Evolutionary conservation across 1,140 invertebrate genomes (phyloP), one percentile per base, ranked within the genome.

Genomic region (Diuraphis noxia): DNA sequence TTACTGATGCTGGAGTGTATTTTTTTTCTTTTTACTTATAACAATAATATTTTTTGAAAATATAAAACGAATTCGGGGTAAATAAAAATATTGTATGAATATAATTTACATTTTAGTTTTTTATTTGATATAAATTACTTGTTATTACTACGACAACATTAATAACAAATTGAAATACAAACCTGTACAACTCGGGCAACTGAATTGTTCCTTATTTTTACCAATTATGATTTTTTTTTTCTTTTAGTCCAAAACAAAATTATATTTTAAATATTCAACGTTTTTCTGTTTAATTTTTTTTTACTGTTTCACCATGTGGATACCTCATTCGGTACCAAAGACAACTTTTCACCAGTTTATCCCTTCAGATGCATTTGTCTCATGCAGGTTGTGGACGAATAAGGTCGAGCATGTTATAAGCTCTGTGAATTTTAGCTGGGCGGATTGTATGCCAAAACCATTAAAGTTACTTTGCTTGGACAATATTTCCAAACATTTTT

Each of bases 271-370:
- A 56, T 13, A 63, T 13, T 0, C 17, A 72, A 17, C 30, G 0
- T 6, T 17, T 72, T n/a, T n/a, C 4, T 63, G 0, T 19, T 30
- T 17, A 72, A 49, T 17, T 72, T 72, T 63, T 30, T 30, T n/a
- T 72, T 63, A n/a, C 56, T 10, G n/a, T 0, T 63, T n/a, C 5
- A n/a, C 4, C 19, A 77, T 89, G 88, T 77, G 88, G 56, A 77
- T 77, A 77, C 88, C 88, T 9, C 88, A 89, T 30, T 46, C 88
- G 3, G 77, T 89, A 72, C 88, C 88, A 43, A 89, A 34, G 17
- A 40, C 63, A 41, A 89, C 88, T 23, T 77, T 89, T 43, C 25
- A 43, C 9, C 9, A 34, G 10, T 88, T 88, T 25, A 25, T 19
- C 10, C 49, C 86, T 1, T 10, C 36, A 9, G 7, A 52, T 9